phyloP scores from a whole-genome alignment of 2,113 vertebrate species.

The Myanophis thanlyinensis region DNA sequence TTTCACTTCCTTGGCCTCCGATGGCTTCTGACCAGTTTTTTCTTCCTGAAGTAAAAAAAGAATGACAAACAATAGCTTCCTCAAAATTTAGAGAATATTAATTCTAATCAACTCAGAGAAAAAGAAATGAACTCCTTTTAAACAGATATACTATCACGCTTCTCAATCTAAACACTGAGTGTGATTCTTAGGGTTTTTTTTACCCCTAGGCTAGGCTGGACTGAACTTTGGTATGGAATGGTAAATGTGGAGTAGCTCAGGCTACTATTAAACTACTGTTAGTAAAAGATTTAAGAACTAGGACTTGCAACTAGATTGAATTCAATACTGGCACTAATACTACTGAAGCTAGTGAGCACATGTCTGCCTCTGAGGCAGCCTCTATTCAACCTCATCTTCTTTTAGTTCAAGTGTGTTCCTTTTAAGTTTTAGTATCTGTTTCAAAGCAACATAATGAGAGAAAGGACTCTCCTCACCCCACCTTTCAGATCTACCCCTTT shows the following conservation, averaged over 20 bases:
- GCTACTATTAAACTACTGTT: background rate
- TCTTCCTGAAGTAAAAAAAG: constrained; percentile 80
- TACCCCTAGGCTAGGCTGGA: background rate
- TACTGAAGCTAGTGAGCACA: background rate
- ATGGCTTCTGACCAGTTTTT: constrained; percentile 82
- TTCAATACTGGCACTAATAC: background rate
- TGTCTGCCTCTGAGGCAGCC: background rate
- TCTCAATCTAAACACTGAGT: background rate
- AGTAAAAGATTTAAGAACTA: background rate
- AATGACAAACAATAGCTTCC: constrained; percentile 5
- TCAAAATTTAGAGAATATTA: background rate
- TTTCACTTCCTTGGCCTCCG: constrained; percentile 86
- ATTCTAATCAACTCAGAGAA: constrained; percentile 17
- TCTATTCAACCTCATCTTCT: background rate
- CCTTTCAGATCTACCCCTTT: background rate
- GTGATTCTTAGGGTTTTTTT: background rate
- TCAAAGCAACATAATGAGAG: background rate
- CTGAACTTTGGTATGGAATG: background rate
- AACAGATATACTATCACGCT: background rate
- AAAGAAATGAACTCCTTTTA: background rate
- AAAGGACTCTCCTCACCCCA: background rate
- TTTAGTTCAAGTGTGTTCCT: background rate
- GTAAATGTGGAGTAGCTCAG: background rate
- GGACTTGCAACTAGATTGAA: background rate
- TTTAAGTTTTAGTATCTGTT: background rate